phyloP scores from a whole-genome alignment of 2,888 invertebrate genomes.

The Trileptium ribeirensis region DNA sequence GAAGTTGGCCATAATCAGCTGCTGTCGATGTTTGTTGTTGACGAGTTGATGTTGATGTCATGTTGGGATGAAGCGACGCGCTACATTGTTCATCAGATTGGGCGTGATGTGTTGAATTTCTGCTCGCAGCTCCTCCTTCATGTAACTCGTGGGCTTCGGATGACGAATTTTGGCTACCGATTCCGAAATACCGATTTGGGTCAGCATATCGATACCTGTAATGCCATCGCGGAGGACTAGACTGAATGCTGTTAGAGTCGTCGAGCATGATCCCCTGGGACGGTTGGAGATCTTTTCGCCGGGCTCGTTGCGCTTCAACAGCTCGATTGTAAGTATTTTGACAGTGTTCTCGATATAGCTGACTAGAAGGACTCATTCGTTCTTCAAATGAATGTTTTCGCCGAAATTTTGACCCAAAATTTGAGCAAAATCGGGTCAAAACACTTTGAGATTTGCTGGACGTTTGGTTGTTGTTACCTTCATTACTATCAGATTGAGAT shows the following conservation, averaged over 20 bases:
- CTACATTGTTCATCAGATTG: not conserved
- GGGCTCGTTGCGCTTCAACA: not conserved
- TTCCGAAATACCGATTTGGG: not conserved
- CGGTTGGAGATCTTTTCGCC: too few species aligned
- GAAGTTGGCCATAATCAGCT: too few species aligned
- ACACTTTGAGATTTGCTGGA: not conserved
- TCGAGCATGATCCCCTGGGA: not conserved
- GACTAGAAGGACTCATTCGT: not conserved
- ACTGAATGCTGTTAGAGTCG: not conserved
- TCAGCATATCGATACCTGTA: not conserved
- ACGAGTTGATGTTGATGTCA: not conserved
- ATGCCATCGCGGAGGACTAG: not conserved
- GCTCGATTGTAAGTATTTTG: slow-evolving; percentile 14
- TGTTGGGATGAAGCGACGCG: not conserved
- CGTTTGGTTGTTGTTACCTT: not conserved
- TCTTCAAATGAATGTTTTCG: not conserved
- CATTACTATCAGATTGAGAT: not conserved
- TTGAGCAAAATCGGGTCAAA: not conserved
- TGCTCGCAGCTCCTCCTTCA: not conserved
- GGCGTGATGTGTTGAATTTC: not conserved
- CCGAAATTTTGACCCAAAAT: not conserved
- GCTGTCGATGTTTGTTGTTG: not conserved
- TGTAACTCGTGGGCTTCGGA: too few species aligned
- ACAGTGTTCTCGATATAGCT: not conserved
- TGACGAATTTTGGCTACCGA: too few species aligned